phyloP scores from a whole-genome alignment of 2,888 invertebrate species.

The Drosophila pseudotalamancana region DNA sequence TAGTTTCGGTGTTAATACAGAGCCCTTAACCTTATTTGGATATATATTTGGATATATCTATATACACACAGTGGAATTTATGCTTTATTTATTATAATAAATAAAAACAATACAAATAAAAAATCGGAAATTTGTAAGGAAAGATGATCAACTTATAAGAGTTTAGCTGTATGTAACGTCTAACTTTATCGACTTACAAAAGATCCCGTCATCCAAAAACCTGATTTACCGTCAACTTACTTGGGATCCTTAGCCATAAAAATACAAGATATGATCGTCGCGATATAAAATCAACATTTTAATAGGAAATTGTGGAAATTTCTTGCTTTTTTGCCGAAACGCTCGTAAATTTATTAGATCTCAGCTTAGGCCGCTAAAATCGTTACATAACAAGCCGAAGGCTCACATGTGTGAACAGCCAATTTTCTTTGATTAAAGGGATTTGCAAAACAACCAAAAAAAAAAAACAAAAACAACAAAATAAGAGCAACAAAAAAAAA shows the following conservation, averaged over 20 bases:
- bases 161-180: no score
- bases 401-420: constrained; percentile 64
- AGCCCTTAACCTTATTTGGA: no score
- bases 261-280: constrained; percentile 3
- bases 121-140: no score
- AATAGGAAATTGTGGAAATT: constrained; percentile 58
- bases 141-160: no score
- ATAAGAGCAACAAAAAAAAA: constrained; percentile 10
- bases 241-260: constrained; percentile 3
- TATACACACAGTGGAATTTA: no score
- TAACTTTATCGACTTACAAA: no score
- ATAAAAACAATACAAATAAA: no score
- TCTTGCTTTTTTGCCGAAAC: constrained; percentile 8
- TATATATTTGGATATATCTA: no score
- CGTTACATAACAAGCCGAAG: constrained; percentile 41
- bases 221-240: constrained; percentile 1
- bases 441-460: constrained; percentile 45
- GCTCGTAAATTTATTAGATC: constrained; percentile 73
- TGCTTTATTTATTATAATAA: no score
- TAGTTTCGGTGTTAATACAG: no score
- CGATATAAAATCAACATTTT: constrained; percentile 52
- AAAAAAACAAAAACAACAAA: constrained; percentile 2
- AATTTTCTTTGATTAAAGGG: constrained; percentile 75
- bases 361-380: constrained; percentile 33
- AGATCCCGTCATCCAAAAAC: no score